Evolutionary conservation across 2,888 invertebrate genomes (phyloP), one percentile per base, ranked within the genome.

Genomic region (Caenorhabditis zanzibari): DNA sequence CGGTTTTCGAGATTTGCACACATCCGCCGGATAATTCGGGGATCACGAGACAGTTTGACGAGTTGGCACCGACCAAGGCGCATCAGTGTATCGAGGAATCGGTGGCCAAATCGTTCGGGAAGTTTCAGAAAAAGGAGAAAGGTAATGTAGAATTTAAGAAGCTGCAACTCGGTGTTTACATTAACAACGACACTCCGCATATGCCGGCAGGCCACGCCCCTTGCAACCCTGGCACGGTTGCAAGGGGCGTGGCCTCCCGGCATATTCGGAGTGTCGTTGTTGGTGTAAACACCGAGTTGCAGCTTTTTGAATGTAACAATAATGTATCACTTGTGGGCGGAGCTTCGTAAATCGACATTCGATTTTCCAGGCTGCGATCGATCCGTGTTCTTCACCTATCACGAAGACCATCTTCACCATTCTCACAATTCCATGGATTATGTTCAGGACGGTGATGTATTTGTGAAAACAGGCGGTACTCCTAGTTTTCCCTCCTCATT

Each of bases 31-130:
- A 26, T 14, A 44, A 14, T 10, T 38, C 12, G 38, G 10, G 9
- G 6, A 12, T 5, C 2, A 9, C 0, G 12, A 19, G 49, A 6
- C 6, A 1, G 5, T 71, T 77, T 19, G 77, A 77, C 16, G 41
- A 49, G n/a, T 63, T 77, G 16, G 35, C 52, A 16, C 44, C 77
- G 22, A n/a, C 35, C 5, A 26, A 38, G 44, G 61, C 71, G 2
- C 77, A 77, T 63, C 77, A 77, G 35, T 77, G 41, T 16, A 44
- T 71, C 14, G 77, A 77, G 3, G 54, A 61, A 5, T 32, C 54
- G 16, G n/a, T 14, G 22, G 49, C 61, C 2, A 22, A 54, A 26
- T 3, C 32, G 41, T 69, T 77, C 12, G 63, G 24, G 1, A 59
- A 71, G 28, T 71, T 19, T 71, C 69, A 69, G 47, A 16, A 19